Conservation (phyloP, 37 sponge, comb jelly and placozoan genomes). For the Chondrilla cf. caribensis region DNA sequence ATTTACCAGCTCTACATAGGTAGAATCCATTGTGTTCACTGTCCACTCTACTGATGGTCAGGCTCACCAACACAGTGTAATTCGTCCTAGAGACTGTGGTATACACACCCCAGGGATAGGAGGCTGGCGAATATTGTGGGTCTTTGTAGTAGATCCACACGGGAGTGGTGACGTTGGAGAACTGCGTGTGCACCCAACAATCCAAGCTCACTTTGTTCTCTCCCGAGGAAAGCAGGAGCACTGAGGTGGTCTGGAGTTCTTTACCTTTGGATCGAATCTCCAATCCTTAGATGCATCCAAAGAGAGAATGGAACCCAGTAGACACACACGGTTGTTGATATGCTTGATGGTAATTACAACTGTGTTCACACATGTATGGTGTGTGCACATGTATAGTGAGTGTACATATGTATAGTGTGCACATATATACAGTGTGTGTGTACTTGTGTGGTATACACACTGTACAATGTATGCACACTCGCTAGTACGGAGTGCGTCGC, state of each 20-base stretch:
- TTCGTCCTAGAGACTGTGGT: not conserved
- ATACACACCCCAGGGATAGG: not conserved
- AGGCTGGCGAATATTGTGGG: not conserved
- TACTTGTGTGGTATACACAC: too few species aligned
- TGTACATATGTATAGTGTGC: not conserved
- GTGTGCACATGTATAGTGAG: not conserved
- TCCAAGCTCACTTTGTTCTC: too few species aligned
- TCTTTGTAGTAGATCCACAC: not conserved
- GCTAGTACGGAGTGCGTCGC: too few species aligned
- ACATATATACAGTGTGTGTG: not conserved
- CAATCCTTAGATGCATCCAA: too few species aligned
- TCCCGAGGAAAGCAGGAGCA: too few species aligned
- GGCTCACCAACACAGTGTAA: not conserved
- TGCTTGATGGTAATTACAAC: too few species aligned
- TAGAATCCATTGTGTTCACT: not conserved
- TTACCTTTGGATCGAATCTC: too few species aligned
- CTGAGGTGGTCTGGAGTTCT: too few species aligned
- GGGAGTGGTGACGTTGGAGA: not conserved
- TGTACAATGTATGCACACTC: too few species aligned
- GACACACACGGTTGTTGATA: too few species aligned
- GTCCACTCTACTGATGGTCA: not conserved
- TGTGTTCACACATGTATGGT: constrained; percentile 6
- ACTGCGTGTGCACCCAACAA: too few species aligned
- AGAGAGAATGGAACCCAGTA: too few species aligned
- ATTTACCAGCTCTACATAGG: not conserved